Conservation (phyloP, 2,888 invertebrate genomes). For the Dinocampus coccinellae region DNA sequence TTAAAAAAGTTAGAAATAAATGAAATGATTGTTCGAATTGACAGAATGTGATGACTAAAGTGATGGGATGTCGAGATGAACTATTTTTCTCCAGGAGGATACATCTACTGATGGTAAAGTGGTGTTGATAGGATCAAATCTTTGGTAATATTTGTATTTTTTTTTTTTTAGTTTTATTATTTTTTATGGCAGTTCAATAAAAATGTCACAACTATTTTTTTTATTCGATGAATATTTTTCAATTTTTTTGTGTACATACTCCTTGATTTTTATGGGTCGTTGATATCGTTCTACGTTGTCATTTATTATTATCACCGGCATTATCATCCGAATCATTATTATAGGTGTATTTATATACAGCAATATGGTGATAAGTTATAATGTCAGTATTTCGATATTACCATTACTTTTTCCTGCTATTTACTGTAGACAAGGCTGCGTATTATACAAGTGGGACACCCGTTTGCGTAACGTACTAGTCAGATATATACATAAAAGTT, state of each 20-base stretch:
- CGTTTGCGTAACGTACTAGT: background rate
- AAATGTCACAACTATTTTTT: too few species aligned
- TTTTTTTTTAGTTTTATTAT: constrained; percentile 21
- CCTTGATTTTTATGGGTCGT: background rate
- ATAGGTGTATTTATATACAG: background rate
- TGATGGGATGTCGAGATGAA: background rate
- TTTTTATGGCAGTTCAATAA: background rate
- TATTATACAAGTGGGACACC: background rate
- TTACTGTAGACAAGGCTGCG: background rate
- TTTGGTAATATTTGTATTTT: constrained; percentile 42
- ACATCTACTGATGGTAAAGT: constrained; percentile 47
- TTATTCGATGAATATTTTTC: too few species aligned
- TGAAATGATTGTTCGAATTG: background rate
- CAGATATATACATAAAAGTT: constrained; percentile 1
- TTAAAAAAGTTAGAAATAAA: background rate
- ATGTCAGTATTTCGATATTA: background rate
- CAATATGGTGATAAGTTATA: too few species aligned
- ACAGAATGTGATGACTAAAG: too few species aligned
- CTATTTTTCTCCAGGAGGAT: background rate
- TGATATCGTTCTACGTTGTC: too few species aligned
- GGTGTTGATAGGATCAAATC: constrained; percentile 43
- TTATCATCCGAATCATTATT: too few species aligned
- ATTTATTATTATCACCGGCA: too few species aligned
- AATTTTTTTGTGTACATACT: too few species aligned
- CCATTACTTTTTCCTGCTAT: background rate